Conservation (phyloP, 2,113 vertebrate species). For the Sterrhoptilus dennistouni region DNA sequence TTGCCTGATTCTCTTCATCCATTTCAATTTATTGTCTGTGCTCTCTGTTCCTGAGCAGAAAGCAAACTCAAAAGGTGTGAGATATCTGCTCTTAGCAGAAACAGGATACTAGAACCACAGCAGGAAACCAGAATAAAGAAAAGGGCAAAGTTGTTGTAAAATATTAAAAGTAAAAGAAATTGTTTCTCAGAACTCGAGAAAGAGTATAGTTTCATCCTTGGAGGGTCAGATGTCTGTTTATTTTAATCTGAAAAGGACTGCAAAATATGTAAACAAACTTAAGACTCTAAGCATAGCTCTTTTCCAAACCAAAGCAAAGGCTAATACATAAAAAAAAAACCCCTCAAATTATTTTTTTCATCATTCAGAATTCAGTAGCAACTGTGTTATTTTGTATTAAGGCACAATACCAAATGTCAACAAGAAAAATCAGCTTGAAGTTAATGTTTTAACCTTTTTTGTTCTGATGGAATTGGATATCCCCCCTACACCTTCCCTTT, state of each 20-base stretch:
- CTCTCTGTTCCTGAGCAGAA: not conserved
- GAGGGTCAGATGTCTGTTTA: not conserved
- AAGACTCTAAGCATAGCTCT: not conserved
- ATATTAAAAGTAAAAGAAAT: not conserved
- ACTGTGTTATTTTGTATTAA: not conserved
- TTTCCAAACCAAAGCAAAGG: not conserved
- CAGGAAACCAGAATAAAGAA: not conserved
- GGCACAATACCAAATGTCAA: conserved; percentile 31
- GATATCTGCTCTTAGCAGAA: not conserved
- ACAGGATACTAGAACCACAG: not conserved
- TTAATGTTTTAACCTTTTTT: conserved; percentile 35
- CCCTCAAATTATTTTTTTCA: not conserved
- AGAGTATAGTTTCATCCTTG: not conserved
- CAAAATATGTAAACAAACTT: not conserved
- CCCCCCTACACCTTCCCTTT: not conserved
- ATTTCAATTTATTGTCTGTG: not conserved
- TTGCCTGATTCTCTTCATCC: not conserved
- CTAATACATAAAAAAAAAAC: not conserved
- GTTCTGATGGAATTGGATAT: not conserved
- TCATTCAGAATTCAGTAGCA: not conserved
- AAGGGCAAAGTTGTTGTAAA: not conserved
- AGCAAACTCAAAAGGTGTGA: not conserved
- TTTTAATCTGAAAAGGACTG: not conserved
- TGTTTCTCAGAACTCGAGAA: not conserved
- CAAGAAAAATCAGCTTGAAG: conserved; percentile 25